Evolutionary conservation across 2,113 vertebrate genomes (phyloP).

Genomic region (Caranx ignobilis): DNA sequence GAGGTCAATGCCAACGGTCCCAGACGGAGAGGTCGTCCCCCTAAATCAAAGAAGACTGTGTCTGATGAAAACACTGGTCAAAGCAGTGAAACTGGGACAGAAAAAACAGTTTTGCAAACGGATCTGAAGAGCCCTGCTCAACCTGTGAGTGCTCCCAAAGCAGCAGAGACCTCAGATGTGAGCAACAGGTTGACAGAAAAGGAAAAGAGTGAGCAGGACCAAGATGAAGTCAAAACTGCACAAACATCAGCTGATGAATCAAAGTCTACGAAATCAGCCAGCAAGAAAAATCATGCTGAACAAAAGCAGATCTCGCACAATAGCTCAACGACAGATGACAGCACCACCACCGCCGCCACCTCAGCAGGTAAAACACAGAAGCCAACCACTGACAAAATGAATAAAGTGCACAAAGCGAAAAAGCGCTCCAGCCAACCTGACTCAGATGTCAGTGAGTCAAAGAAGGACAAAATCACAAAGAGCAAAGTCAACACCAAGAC

Average conservation of each 20-base stretch:
- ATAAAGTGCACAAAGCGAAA: slow-evolving; percentile 18
- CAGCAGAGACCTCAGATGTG: neutral
- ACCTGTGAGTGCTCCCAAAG: neutral
- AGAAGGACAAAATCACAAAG: slow-evolving; percentile 19
- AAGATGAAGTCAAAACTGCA: neutral
- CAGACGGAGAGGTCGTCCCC: slow-evolving; percentile 52
- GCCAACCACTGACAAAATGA: neutral
- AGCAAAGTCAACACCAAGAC: neutral
- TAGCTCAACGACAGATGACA: neutral
- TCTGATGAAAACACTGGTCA: slow-evolving; percentile 31
- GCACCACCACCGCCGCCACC: neutral
- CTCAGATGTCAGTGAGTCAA: slow-evolving; percentile 23
- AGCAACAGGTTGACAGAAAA: neutral
- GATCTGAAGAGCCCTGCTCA: neutral
- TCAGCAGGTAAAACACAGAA: slow-evolving; percentile 3
- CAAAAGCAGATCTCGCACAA: neutral
- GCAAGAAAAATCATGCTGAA: slow-evolving; percentile 1
- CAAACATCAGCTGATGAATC: neutral
- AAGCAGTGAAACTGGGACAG: neutral
- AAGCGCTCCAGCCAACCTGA: neutral
- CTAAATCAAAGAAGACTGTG: slow-evolving; percentile 17
- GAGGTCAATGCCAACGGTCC: slow-evolving; percentile 4
- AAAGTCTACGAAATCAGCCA: neutral
- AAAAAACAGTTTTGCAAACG: neutral
- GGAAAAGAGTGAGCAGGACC: neutral